Evolutionary conservation across 2,797 vertebrate genomes (phyloP), one percentile per base, ranked within the genome.

Genomic region (Euphonia xanthogaster): DNA sequence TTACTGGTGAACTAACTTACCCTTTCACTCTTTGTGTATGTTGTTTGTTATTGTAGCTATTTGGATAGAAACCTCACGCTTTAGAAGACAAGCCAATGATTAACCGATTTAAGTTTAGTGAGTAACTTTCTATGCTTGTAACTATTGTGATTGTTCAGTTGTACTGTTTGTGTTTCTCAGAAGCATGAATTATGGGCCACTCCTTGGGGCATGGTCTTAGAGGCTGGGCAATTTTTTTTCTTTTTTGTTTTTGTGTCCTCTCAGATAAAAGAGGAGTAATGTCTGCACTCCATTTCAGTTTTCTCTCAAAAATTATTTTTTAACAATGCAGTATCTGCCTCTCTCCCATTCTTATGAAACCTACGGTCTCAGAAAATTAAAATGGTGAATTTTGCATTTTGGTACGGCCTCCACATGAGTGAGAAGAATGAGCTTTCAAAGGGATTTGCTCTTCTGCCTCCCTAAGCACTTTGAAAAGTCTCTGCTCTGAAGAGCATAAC

Each of bases 31-130:
- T 93, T 39, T 73, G 57, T 93, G 50, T 95, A 70, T 80, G 84
- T 90, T 93, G 74, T 95, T 83, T 10, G 1, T 91, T 94, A 44
- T 48, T 93, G 76, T 93, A 94, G 79, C 91, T 95, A 33, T 92
- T 90, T 90, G 91, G 89, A 72, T 95, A 90, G 75, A 83, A 93
- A 83, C 76, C 30, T 68, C 82, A 72, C 1, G 12, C 66, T 88
- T 93, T 93, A 88, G 92, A 91, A 91, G 78, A 86, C 39, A 93
- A 96, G 89, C 51, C 84, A 97, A 90, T 92, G 78, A 94, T 94
- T 96, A 94, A 96, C 89, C 2, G 1, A 54, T 87, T 93, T 92
- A 83, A 83, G 92, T 90, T 96, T 90, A 96, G 89, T 88, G 93
- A 92, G 91, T 93, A 96, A 94, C 81, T 88, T 95, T 88, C 61